Base-by-base conservation (phyloP, 1,140 invertebrate species). In the Dinoponera quadriceps region DNA sequence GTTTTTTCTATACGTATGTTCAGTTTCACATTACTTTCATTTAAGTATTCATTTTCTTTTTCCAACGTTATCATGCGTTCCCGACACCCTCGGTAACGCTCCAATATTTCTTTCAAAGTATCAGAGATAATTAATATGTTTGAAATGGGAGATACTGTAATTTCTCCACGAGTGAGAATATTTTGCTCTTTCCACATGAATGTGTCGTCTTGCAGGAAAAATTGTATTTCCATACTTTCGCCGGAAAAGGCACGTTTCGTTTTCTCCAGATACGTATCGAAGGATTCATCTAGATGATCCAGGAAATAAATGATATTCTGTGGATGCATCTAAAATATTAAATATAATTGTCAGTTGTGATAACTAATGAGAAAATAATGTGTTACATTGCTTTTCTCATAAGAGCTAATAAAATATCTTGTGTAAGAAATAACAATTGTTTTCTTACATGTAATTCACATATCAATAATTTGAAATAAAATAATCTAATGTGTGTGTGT, bases 171-270 rank as follows among this genome's bases (percentile, higher is more conserved):
- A 16, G 33, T 86, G 60, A 82, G 85, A 20, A 48, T 11, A 49
- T 84, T 82, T 51, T 65, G 84, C 33, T 81, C 82, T 44, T 74
- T 86, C 91, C 89, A 91, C 29, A 63, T 48, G 20, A 91, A 75
- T 9, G 16, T 65, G 13, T 83, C 48, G 5, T 88, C 44, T 27
- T 88, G 2, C 4, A 90, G 13, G 22, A 81, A 82, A 48, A 90
- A 91, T n/a, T 86, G 62, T 55, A 89, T 68, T 16, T 85, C 80
- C 14, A 57, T 16, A 4, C 72, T 63, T 29, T 85, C 81, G 0
- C 85, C 86, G 33, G 68, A 78, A 38, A 91, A 78, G 9, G 82
- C 84, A 22, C 83, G 44, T 60, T 85, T 84, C 0, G 82, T 88
- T 25, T 90, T 84, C 22, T 84, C 9, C 0, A 90, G 0, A 73